Base-by-base conservation (phyloP, 2,888 invertebrate species). In the Amphimallon solstitiale region DNA sequence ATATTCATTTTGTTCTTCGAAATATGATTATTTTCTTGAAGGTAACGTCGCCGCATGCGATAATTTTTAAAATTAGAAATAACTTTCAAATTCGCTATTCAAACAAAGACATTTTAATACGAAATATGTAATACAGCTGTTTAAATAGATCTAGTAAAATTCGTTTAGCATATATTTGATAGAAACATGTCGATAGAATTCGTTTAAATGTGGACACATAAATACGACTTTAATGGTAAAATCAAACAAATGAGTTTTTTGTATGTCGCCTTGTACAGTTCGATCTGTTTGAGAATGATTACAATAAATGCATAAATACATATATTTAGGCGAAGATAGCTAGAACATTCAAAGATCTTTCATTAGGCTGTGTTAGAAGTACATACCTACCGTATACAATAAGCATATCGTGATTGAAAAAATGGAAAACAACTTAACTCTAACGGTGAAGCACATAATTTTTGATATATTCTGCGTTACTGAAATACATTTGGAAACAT, bases 111-210 rank as follows among this genome's bases (percentile, higher is more conserved):
- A 49, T 29, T 49, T 49, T 49, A 49, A 49, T 49, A 48, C 29
- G 23, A 49, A 49, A 49, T 49, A 49, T 49, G 48, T 49, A 49
- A 49, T 49, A 49, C 48, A 49, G 48, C 48, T 49, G 48, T 49
- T 29, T 29, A 49, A 49, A 49, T 49, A 49, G 14, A 17, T 43
- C 15, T 43, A 14, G 23, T 29, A 14, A 34, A 49, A 29, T 23
- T n/a, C 48, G 29, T 49, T 49, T 49, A 49, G 48, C 48, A 49
- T 29, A n/a, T 21, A 5, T 23, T 49, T 23, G 29, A 29, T 29
- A 29, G 23, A 23, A 49, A 23, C 14, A 29, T 12, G n/a, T 45
- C 45, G 21, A 29, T 49, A 4, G 48, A 23, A 7, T 49, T 19
- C 19, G 45, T 9, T 19, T 10, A 19, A 17, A 45, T 19, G 19